Evolutionary conservation across 2,888 invertebrate genomes (phyloP), one percentile per base, ranked within the genome.

Genomic region (Cerastoderma edule): DNA sequence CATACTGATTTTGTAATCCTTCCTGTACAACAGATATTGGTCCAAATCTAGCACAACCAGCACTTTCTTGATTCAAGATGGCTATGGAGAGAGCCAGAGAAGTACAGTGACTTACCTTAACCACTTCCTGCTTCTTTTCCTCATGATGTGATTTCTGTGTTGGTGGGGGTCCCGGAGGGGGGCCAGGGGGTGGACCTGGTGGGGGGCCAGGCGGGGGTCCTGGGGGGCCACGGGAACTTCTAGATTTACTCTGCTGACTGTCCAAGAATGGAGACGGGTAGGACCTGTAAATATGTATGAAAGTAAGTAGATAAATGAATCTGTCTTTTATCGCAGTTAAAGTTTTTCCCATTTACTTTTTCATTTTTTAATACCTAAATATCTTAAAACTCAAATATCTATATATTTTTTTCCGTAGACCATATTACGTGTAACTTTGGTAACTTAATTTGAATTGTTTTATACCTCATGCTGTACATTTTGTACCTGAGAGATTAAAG

Each of bases 211-310:
- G 79, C 1, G 76, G 82, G 1, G 72, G 72, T 5, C 72, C 48
- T 27, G 75, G 75, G 22, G 77, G 76, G 56, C 60, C 60, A 22
- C 60, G 35, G 27, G 60, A 39, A 24, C 50, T 27, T 27, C 72
- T 67, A 2, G 60, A n/a, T n/a, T n/a, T n/a, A n/a, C n/a, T n/a
- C n/a, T n/a, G n/a, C n/a, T n/a, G n/a, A n/a, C 71, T 67, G 39
- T 72, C 75, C 54, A 79, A 50, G 63, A 78, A 81, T 30, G 82
- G 82, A 16, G 82, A 82, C 32, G 78, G 78, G 28, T 67, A 82
- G n/a, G 64, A 63, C 65, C 82, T 82, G 60, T 5, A 68, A 68
- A 35, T 22, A 6, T 67, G 16, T 24, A 19, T 46, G 30, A 60
- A 32, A 16, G 16, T 48, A 6, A 56, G 54, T 16, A n/a, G 8